phyloP scores from a whole-genome alignment of 2,113 vertebrate genomes.

The Stegostoma tigrinum region DNA sequence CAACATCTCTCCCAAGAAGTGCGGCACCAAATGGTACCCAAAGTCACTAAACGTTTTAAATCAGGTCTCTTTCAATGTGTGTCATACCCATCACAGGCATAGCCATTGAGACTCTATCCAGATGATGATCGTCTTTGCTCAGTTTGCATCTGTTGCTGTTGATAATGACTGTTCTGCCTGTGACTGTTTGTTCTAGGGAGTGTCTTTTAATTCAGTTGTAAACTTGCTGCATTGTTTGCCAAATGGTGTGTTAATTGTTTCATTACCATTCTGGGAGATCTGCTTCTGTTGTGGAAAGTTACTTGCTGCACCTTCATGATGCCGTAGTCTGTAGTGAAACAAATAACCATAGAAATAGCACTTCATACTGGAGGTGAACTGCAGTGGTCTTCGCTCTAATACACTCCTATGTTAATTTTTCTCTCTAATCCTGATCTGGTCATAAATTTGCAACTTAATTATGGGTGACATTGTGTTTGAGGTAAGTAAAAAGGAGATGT shows the following conservation, averaged over 20 bases:
- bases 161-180: neutral
- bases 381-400: neutral
- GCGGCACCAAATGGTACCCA: neutral
- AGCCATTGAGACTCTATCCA: neutral
- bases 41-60: neutral
- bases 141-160: neutral
- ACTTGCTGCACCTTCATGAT: neutral
- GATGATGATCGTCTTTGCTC: neutral
- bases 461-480: neutral
- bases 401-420: neutral
- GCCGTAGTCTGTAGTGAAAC: neutral
- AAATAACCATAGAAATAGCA: neutral
- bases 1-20: neutral
- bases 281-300: neutral
- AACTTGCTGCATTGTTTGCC: neutral
- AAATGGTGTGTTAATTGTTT: neutral
- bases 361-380: neutral
- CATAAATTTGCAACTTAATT: neutral
- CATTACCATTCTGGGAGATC: neutral
- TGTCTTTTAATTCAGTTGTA: neutral
- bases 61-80: neutral
- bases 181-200: neutral
- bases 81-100: neutral
- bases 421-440: neutral
- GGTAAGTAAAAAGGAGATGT: neutral